phyloP scores from a whole-genome alignment of 2,888 invertebrate genomes.

The Eubasilissa splendida region DNA sequence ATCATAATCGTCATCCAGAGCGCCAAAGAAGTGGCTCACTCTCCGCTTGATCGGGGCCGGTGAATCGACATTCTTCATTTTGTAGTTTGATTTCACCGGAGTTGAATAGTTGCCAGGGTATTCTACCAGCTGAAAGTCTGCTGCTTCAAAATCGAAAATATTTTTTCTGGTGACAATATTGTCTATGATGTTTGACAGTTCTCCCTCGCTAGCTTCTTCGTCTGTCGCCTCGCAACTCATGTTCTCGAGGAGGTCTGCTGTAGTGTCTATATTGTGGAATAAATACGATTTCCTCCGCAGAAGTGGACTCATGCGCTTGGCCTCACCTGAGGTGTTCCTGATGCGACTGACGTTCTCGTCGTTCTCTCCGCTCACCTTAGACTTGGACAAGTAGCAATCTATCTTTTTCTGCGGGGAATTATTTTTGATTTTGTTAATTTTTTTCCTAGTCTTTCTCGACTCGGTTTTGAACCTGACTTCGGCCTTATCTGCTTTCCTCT shows the following conservation, averaged over 20 bases:
- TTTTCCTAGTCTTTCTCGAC: conserved; percentile 47
- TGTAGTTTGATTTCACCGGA: conserved; percentile 33
- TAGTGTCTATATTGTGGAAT: conserved; percentile 38
- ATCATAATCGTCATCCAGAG: conserved; percentile 70
- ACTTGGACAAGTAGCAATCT: conserved; percentile 42
- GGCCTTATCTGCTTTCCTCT: conserved; percentile 62
- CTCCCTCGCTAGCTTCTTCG: conserved; percentile 65
- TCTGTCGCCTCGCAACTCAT: conserved; percentile 60
- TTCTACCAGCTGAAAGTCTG: neutral
- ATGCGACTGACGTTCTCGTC: neutral
- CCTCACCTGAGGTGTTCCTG: neutral
- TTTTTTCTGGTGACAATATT: conserved; percentile 65
- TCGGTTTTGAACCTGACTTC: conserved; percentile 55
- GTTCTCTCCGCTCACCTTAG: neutral
- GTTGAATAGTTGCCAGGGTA: conserved; percentile 43
- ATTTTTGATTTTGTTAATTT: conserved; percentile 5
- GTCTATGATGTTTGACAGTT: conserved; percentile 73
- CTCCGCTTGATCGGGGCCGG: neutral
- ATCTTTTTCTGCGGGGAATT: conserved; percentile 46
- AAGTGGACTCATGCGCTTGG: conserved; percentile 29
- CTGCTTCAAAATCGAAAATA: conserved; percentile 20
- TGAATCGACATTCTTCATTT: neutral
- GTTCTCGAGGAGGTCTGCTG: conserved; percentile 42
- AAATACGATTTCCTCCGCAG: conserved; percentile 38
- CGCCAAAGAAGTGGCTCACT: conserved; percentile 73